These are phyloP conservation scores for Saguinus midas DNA, from an alignment of 2,113 vertebrate genomes.

Conservation along the genomic window DNA sequence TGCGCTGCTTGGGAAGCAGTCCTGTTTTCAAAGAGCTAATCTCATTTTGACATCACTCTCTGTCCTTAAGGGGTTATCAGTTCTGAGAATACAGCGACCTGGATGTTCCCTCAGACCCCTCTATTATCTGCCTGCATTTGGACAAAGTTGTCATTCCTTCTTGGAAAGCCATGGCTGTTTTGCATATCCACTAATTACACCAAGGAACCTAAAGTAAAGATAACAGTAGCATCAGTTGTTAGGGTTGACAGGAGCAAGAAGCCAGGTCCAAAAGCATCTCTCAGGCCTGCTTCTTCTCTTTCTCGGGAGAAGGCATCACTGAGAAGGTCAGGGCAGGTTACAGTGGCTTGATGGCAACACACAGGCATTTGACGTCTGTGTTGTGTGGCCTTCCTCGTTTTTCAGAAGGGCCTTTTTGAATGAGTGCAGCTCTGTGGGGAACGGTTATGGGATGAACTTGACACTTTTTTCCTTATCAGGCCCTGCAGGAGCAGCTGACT, in stretches of 20 bases:
- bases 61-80: background rate
- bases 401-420: background rate
- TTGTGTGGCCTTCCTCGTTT: background rate
- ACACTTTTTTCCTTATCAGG: constrained; percentile 82
- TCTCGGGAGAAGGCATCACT: background rate
- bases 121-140: background rate
- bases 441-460: background rate
- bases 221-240: background rate
- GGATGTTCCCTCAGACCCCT: background rate
- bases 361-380: background rate
- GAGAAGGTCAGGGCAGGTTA: background rate
- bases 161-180: background rate
- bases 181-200: background rate
- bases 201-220: background rate
- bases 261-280: background rate
- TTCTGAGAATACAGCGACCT: background rate
- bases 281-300: background rate
- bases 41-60: background rate
- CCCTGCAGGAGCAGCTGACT: constrained; percentile 97
- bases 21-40: background rate
- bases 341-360: fast-evolving
- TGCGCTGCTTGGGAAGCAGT: background rate
- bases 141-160: background rate
- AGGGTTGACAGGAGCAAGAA: background rate
- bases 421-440: background rate